Base-by-base conservation (phyloP, 2,113 vertebrate species). In the Potamarius usumacintae region DNA sequence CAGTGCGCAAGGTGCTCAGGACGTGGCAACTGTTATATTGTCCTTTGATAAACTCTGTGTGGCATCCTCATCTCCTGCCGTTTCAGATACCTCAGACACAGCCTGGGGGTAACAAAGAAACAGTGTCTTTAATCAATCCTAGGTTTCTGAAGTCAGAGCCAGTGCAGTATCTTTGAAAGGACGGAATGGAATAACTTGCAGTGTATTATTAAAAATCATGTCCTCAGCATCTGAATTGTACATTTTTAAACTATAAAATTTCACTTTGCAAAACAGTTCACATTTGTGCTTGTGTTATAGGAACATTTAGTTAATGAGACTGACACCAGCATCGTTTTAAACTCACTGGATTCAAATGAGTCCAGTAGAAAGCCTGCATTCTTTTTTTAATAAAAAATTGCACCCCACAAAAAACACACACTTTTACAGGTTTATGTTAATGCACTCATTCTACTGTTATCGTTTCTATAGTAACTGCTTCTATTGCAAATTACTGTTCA, bases 61-160 rank as follows among this genome's bases (percentile, higher is more conserved):
- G 57, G 89, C 20, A 8, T 92, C 90, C 2, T 91, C 93, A 82
- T 92, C 92, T 0, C 88, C 91, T 87, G 87, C 92, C 0, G 89
- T 87, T 82, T 89, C 87, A 22, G 89, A 63, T 7, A 88, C 88
- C 88, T 93, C 93, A 0, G 93, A 93, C 63, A 89, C 90, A 87
- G 92, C 92, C 95, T 95, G 79, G 63, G n/a, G 8, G 60, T 52
- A 83, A 65, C 53, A 52, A 89, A 12, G 80, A 50, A n/a, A 84
- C 50, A n/a, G 85, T 10, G 42, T 18, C 14, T 57, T 58, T 82
- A 52, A 82, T 25, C 25, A 42, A 50, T 62, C 25, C 9, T 62
- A 12, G 22, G 63, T 1, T 2, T 30, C 48, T 4, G 42, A 72
- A 72, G 72, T 42, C 34, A 85, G 30, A 85, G 25, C 42, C 7